A percentile compares a stretch with the other conserved stretches of the same genome.
Evolutionary conservation across 1,140 invertebrate genomes (phyloP).

Genomic region (Dysdera silvatica): DNA sequence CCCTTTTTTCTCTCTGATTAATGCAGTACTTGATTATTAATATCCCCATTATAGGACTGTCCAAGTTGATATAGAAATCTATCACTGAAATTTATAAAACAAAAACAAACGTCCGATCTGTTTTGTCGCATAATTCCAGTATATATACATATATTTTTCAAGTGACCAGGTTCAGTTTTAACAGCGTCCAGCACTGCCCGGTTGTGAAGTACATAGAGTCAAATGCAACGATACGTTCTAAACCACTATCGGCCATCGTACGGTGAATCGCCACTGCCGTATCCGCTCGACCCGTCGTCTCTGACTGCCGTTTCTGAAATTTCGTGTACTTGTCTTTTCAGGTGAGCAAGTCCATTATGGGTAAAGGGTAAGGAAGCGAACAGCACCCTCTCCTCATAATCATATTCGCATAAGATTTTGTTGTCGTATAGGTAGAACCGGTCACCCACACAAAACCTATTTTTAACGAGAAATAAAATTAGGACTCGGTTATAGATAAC

Average conservation of each 20-base stretch:
- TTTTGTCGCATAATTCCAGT: no score
- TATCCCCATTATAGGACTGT: no score
- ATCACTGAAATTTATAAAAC: no score
- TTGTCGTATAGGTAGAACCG: constrained; percentile 86
- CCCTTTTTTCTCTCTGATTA: no score
- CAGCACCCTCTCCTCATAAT: constrained; percentile 81
- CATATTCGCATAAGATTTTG: constrained; percentile 87
- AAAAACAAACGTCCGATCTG: no score
- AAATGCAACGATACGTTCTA: no score
- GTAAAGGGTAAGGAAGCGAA: constrained; percentile 78
- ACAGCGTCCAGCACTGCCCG: no score
- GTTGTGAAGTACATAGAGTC: no score
- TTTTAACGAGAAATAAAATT: constrained; percentile 45
- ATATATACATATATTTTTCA: no score
- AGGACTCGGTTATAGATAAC: not conserved
- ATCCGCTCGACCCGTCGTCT: constrained; percentile 34
- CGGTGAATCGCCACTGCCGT: constrained; percentile 35
- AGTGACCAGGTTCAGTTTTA: no score
- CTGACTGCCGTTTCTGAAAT: constrained; percentile 8
- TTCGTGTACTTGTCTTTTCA: constrained; percentile 26
- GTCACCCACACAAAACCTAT: constrained; percentile 93
- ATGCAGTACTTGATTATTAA: no score
- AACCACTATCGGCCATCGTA: constrained; percentile 33
- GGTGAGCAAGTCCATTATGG: constrained; percentile 55
- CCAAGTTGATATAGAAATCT: no score